Conservation (phyloP, 2,113 vertebrate species). For the Choloepus hoffmanni region DNA sequence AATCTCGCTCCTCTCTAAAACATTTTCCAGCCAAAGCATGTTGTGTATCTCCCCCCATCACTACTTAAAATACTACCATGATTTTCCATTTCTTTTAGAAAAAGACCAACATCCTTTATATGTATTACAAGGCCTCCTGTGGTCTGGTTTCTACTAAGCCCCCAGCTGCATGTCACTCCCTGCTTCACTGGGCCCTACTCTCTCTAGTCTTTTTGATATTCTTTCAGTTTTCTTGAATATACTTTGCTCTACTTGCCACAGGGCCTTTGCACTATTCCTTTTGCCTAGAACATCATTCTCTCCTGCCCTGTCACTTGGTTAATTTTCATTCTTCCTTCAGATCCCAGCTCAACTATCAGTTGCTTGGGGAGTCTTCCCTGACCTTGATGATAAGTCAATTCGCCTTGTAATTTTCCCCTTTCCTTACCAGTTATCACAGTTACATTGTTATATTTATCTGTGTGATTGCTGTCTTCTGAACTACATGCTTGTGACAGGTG, state of each 20-base stretch:
- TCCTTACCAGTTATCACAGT: neutral
- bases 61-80: neutral
- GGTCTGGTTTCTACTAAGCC: neutral
- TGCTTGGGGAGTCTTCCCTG: neutral
- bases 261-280: neutral
- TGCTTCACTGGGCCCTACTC: neutral
- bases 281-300: neutral
- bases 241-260: neutral
- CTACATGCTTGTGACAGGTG: neutral
- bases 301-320: neutral
- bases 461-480: neutral
- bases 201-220: neutral
- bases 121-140: neutral
- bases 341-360: neutral
- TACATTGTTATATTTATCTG: neutral
- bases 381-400: neutral
- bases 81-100: neutral
- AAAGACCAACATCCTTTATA: neutral
- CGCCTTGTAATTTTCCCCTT: neutral
- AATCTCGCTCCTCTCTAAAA: neutral
- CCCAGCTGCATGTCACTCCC: neutral
- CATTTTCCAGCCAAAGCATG: neutral
- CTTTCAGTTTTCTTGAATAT: neutral
- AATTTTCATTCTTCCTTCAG: neutral
- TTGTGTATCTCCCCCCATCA: neutral